Evolutionary conservation across 2,113 vertebrate genomes (phyloP).

Genomic region (Rhinolophus sinicus): DNA sequence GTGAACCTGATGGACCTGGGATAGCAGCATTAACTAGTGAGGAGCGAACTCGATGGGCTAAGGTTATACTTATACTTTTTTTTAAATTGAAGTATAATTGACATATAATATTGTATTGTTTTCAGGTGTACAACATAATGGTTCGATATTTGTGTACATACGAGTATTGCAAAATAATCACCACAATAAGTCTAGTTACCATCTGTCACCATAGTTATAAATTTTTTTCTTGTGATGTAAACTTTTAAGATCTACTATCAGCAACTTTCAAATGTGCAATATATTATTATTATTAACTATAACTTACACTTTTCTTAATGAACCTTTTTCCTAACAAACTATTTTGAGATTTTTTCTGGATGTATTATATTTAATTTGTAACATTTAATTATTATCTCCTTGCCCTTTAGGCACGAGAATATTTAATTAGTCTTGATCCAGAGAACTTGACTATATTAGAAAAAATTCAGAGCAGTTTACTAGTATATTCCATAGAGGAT

Average conservation of each 20-base stretch:
- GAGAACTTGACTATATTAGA: constrained; percentile 92
- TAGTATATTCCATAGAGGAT: constrained; percentile 91
- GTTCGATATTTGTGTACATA: neutral
- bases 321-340: neutral
- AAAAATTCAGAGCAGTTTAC: constrained; percentile 93
- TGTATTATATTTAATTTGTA: neutral
- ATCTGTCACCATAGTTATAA: neutral
- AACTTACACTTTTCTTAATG: neutral
- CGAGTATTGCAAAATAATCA: neutral
- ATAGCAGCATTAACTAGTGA: constrained; percentile 92
- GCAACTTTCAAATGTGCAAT: neutral
- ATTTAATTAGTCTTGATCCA: constrained; percentile 93
- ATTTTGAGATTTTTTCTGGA: neutral
- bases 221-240: neutral
- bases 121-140: neutral
- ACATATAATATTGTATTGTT: neutral
- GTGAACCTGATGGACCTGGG: constrained; percentile 90
- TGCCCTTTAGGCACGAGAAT: constrained; percentile 89
- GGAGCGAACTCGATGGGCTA: constrained; percentile 94
- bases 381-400: constrained; percentile 45
- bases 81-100: neutral
- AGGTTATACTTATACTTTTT: constrained; percentile 84
- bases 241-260: neutral
- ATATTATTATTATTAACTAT: neutral
- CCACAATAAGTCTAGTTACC: neutral